Evolutionary conservation across 2,888 invertebrate genomes (phyloP), one percentile per base, ranked within the genome.

Genomic region (Notodonta dromedarius): DNA sequence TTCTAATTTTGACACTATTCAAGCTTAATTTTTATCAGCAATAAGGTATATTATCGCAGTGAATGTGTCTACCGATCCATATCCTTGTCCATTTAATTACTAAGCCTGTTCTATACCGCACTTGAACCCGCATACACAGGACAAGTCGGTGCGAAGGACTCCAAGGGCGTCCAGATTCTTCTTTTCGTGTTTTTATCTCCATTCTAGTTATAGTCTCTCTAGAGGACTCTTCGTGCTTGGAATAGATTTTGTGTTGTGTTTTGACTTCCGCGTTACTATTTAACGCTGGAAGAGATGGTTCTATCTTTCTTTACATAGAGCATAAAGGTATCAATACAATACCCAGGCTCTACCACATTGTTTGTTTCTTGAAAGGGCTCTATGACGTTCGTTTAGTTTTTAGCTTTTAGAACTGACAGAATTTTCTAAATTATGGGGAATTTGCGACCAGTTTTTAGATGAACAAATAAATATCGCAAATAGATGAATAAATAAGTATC

Each of bases 71-170:
- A 83, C 77, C 61, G 58, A 61, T 67, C 69, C 69, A 66, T 73
- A 61, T 71, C 69, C 69, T 68, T 63, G 70, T 78, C 77, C 80
- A 75, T 70, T 71, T 79, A 81, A 79, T 85, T 74, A 82, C 83
- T 86, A 83, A 86, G 78, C 69, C 76, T 68, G 62, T 63, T 65
- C 69, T 71, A 67, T 65, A 62, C 88, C 89, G 90, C 68, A 82
- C 91, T 93, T 93, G 91, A 91, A 90, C 78, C 90, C 90, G 86
- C 72, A 58, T 84, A 88, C 87, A 79, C 70, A 87, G 88, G 90
- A 88, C 90, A 91, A 93, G 92, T 85, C 90, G 91, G 90, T 85
- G 81, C 74, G 75, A 80, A 73, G 84, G 85, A 87, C 86, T 82
- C 71, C 67, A 76, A 82, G 54, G 76, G 74, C 82, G 78, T 82